A percentile compares a stretch with the other conserved stretches of the same genome.
phyloP scores from a whole-genome alignment of 2,113 vertebrate genomes.

The Monopterus albus region DNA sequence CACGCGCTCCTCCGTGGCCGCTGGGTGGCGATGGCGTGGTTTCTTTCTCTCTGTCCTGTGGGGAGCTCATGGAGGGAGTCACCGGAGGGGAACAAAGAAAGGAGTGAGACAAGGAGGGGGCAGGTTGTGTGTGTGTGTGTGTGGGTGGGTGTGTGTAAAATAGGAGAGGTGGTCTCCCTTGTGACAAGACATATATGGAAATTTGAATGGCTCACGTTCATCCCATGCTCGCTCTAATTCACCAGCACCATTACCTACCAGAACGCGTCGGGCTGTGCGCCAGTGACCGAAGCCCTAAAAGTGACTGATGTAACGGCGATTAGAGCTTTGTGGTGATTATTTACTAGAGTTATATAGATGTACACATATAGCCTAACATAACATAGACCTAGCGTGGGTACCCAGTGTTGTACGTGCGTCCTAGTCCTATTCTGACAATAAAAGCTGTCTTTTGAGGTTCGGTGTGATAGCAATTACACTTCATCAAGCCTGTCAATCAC shows the following conservation, averaged over 20 bases:
- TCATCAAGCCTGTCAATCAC: constrained; percentile 46
- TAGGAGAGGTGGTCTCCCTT: constrained; percentile 19
- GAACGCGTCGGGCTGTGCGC: not conserved
- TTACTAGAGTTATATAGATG: not conserved
- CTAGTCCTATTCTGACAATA: constrained; percentile 32
- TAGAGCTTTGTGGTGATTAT: constrained; percentile 18
- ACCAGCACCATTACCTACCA: constrained; percentile 26
- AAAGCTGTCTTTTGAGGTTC: constrained; percentile 46
- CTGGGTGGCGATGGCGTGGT: constrained; percentile 84
- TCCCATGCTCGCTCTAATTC: constrained; percentile 44
- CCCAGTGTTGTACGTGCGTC: not conserved
- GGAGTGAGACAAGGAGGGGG: constrained; percentile 29
- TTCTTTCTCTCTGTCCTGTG: constrained; percentile 26
- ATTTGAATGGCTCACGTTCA: constrained; percentile 62
- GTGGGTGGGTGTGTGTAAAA: constrained; percentile 1
- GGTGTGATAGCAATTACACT: constrained; percentile 43
- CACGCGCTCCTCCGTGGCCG: constrained; percentile 61
- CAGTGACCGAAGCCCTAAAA: not conserved
- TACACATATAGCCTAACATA: constrained; percentile 1
- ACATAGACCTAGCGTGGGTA: not conserved
- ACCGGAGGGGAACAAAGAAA: constrained; percentile 74
- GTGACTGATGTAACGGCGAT: constrained; percentile 36
- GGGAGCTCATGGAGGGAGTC: constrained; percentile 39
- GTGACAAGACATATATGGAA: constrained; percentile 64
- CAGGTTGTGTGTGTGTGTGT: constrained; percentile 16